These are phyloP conservation scores for Zaprionus africanus DNA, from an alignment of 1,140 invertebrate genomes.

Conservation along the genomic window DNA sequence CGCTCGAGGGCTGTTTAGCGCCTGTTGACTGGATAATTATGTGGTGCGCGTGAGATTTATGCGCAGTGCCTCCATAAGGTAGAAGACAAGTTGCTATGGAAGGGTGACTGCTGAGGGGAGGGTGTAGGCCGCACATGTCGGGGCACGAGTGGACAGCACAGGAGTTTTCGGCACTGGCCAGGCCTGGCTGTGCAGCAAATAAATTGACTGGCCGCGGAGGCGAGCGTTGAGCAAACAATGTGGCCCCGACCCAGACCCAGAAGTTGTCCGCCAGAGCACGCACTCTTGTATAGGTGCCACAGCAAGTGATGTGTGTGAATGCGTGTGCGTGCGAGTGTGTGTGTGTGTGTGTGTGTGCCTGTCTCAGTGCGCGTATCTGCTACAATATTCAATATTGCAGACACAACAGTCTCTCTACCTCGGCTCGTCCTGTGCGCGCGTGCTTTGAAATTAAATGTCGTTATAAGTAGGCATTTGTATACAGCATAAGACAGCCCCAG, in stretches of 20 bases:
- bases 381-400: constrained; percentile 78
- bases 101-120: not conserved
- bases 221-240: constrained; percentile 65
- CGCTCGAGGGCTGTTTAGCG: constrained; percentile 66
- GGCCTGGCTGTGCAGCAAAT: constrained; percentile 73
- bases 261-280: constrained; percentile 16
- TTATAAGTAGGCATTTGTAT: constrained; percentile 83
- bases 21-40: constrained; percentile 82
- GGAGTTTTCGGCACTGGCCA: constrained; percentile 4
- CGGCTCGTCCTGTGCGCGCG: constrained; percentile 58
- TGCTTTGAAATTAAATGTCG: constrained; percentile 81
- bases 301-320: constrained; percentile 12
- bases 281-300: constrained; percentile 74
- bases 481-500: constrained; percentile 50
- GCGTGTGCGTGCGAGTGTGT: constrained; percentile 18
- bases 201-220: constrained; percentile 73
- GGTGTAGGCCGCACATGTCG: not conserved
- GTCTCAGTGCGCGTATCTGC: constrained; percentile 34
- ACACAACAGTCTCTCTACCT: constrained; percentile 47
- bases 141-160: constrained; percentile 21
- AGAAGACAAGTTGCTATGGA: constrained; percentile 47
- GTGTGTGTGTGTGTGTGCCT: constrained; percentile 30
- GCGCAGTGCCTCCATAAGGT: constrained; percentile 65
- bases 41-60: constrained; percentile 79
- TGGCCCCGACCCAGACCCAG: not conserved